A percentile compares a stretch with the other conserved stretches of the same genome.
phyloP scores from a whole-genome alignment of 1,140 invertebrate species.

The Ceratosolen solmsi region DNA sequence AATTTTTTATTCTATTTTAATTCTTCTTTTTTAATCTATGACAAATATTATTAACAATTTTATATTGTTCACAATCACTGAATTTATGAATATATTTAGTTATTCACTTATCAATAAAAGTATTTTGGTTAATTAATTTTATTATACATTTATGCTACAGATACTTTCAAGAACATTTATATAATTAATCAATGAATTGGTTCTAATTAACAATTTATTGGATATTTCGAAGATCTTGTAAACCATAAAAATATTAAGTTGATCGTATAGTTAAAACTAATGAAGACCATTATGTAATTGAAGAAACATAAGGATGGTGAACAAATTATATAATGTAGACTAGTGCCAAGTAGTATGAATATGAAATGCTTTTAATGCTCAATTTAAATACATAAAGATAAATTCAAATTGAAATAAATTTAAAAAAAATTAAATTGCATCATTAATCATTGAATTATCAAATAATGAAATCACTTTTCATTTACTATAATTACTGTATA shows the following conservation, averaged over 20 bases:
- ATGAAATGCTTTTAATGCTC: no score
- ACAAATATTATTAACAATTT: no score
- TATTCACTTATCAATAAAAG: not conserved
- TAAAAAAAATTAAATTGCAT: not conserved
- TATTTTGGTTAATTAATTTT: not conserved
- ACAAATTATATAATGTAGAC: not conserved
- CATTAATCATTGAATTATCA: not conserved
- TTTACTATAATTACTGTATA: not conserved
- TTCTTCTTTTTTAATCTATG: no score
- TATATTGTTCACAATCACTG: no score
- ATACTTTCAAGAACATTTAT: not conserved
- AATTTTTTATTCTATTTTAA: no score
- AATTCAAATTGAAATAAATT: slow-evolving; percentile 5
- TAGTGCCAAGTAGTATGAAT: not conserved
- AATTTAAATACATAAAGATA: no score
- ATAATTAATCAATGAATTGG: not conserved
- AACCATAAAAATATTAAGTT: not conserved
- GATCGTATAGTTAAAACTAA: not conserved
- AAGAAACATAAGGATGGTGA: not conserved
- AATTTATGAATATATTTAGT: not conserved
- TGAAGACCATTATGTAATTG: not conserved
- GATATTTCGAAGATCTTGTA: not conserved
- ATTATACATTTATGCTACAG: not conserved
- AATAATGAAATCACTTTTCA: not conserved
- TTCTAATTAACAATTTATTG: not conserved